A percentile compares a stretch with the other conserved stretches of the same genome.
These are phyloP conservation scores for Lottia scabra DNA, from an alignment of 2,888 invertebrate species.

Conservation along the genomic window DNA sequence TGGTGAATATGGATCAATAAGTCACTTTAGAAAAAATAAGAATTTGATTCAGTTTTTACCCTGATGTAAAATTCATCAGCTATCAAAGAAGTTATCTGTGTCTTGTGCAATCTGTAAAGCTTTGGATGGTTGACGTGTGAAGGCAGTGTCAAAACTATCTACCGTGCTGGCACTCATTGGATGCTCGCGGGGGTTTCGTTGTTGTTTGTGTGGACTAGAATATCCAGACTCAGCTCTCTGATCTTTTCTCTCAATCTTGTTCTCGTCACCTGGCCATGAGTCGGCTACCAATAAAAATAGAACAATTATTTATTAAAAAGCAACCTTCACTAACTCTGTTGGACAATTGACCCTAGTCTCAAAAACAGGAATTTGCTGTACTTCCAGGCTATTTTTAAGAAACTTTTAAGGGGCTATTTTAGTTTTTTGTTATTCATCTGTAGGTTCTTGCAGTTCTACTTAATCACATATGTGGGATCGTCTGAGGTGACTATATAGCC, in stretches of 20 bases:
- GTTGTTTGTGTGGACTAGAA: slow-evolving; percentile 39
- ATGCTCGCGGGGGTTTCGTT: slow-evolving; percentile 25
- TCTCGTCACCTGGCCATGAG: slow-evolving; percentile 51
- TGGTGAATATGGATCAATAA: not conserved
- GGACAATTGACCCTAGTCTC: too few species aligned
- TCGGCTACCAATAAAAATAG: slow-evolving; percentile 34
- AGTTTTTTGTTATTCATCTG: too few species aligned
- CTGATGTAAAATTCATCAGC: not conserved
- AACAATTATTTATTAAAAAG: too few species aligned
- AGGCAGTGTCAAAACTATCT: slow-evolving; percentile 59
- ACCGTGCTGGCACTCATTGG: slow-evolving; percentile 52
- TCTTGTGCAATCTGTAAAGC: not conserved
- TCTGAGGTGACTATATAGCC: too few species aligned
- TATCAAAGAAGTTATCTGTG: not conserved
- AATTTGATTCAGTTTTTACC: not conserved
- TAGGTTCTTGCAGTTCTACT: too few species aligned
- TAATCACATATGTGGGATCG: too few species aligned
- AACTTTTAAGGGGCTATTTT: too few species aligned
- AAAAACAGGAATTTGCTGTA: too few species aligned
- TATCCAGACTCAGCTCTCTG: slow-evolving; percentile 33
- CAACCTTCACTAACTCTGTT: too few species aligned
- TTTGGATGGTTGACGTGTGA: slow-evolving; percentile 27
- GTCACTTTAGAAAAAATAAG: not conserved
- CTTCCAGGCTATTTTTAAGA: too few species aligned
- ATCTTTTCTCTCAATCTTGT: slow-evolving; percentile 28